Percentiles rank a stretch among this genome's conserved stretches.
phyloP scores from a whole-genome alignment of 2,797 vertebrate genomes.

The Melanotaenia boesemani region DNA sequence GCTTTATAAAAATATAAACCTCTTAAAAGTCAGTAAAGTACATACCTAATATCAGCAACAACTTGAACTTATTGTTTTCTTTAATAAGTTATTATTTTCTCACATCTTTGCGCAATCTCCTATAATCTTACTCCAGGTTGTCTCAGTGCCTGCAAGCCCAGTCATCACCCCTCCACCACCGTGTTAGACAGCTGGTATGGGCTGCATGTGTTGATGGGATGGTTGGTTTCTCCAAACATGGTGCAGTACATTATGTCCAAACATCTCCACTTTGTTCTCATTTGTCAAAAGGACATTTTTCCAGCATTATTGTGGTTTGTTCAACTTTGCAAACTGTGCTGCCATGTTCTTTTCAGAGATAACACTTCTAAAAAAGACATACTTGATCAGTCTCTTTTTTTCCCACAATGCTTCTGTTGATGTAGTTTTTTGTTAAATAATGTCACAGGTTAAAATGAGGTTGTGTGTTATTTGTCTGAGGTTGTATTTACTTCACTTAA shows the following conservation, averaged over 20 bases:
- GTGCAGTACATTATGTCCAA: not conserved
- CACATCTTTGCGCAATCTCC: not conserved
- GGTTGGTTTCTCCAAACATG: not conserved
- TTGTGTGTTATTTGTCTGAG: not conserved
- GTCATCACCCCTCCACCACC: not conserved
- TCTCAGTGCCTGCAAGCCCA: not conserved
- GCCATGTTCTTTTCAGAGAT: not conserved
- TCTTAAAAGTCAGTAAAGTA: too few relatives aligned
- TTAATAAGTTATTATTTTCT: too few relatives aligned
- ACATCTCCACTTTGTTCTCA: not conserved
- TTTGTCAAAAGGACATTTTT: not conserved
- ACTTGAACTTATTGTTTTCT: too few relatives aligned
- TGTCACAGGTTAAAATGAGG: not conserved
- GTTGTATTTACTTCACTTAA: not conserved
- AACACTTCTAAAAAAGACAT: not conserved
- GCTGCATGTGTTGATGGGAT: not conserved
- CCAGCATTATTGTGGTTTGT: not conserved
- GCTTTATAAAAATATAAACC: not conserved
- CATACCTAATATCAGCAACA: too few relatives aligned
- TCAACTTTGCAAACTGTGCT: not conserved
- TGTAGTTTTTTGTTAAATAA: not conserved
- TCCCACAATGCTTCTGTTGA: not conserved
- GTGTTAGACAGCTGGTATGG: not conserved
- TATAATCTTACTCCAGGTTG: not conserved
- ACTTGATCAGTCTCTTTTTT: not conserved